A percentile compares a stretch with the other conserved stretches of the same genome.
Conservation (phyloP, 2,888 invertebrate species). For the Cosmia trapezina region DNA sequence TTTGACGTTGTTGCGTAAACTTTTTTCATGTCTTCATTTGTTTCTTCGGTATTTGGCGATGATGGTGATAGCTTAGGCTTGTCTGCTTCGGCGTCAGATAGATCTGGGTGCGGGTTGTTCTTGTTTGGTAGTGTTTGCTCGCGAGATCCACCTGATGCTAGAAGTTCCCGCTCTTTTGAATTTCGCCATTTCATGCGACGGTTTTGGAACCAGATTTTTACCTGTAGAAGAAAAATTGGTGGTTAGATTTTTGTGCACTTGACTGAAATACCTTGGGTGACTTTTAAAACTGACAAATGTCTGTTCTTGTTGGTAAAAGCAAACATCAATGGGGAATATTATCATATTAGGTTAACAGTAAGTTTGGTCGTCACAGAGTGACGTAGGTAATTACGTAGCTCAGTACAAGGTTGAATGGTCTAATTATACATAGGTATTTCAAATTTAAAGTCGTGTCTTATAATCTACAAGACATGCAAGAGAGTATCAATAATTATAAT, state of each 20-base stretch:
- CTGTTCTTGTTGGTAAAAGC: no score
- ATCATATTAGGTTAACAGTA: neutral
- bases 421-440: no score
- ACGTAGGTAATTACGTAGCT: neutral
- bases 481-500: neutral
- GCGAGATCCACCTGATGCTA: slow-evolving; percentile 97
- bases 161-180: slow-evolving; percentile 98
- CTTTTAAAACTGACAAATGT: neutral
- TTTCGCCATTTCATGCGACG: slow-evolving; percentile 99
- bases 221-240: slow-evolving; percentile 78
- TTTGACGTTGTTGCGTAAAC: slow-evolving; percentile 79
- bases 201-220: slow-evolving; percentile 97
- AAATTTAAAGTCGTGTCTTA: neutral
- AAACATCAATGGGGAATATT: no score
- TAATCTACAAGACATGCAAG: neutral
- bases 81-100: slow-evolving; percentile 97
- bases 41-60: slow-evolving; percentile 86
- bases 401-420: no score
- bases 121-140: slow-evolving; percentile 99
- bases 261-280: neutral
- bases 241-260: neutral
- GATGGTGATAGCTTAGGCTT: slow-evolving; percentile 92
- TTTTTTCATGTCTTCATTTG: slow-evolving; percentile 78
- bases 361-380: neutral
- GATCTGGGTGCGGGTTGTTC: slow-evolving; percentile 98